A percentile compares a stretch with the other conserved stretches of the same genome.
phyloP scores from a whole-genome alignment of 2,888 invertebrate species.

The Acronicta psi region DNA sequence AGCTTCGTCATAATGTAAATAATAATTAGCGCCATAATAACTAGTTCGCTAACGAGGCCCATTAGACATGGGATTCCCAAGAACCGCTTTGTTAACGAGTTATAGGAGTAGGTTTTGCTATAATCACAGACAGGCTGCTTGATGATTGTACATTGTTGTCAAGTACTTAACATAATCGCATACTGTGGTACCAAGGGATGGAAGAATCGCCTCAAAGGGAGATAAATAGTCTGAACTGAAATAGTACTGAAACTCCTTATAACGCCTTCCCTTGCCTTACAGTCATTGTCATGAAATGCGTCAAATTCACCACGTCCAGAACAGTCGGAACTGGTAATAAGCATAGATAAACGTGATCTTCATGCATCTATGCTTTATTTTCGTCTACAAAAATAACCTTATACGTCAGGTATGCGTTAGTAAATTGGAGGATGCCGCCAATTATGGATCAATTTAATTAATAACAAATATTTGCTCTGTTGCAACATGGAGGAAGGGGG shows the following conservation, averaged over 20 bases:
- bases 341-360: neutral
- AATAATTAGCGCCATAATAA: neutral
- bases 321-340: no score
- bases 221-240: no score
- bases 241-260: no score
- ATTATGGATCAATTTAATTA: slow-evolving; percentile 32
- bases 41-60: neutral
- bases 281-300: no score
- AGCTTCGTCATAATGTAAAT: neutral
- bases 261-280: no score
- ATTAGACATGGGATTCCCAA: neutral
- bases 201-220: no score
- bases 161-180: no score
- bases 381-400: slow-evolving; percentile 15
- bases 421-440: slow-evolving; percentile 41
- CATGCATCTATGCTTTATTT: slow-evolving; percentile 2
- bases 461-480: slow-evolving; percentile 23
- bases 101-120: no score
- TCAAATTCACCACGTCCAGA: no score
- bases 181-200: no score
- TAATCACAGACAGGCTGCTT: neutral
- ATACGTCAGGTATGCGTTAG: slow-evolving; percentile 17
- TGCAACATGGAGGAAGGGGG: slow-evolving; percentile 31
- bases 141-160: no score
- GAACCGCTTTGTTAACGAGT: neutral